Evolutionary conservation across 1,140 invertebrate species (phyloP), one percentile per base, ranked within the genome.

Genomic region (Cydia fagiglandana): DNA sequence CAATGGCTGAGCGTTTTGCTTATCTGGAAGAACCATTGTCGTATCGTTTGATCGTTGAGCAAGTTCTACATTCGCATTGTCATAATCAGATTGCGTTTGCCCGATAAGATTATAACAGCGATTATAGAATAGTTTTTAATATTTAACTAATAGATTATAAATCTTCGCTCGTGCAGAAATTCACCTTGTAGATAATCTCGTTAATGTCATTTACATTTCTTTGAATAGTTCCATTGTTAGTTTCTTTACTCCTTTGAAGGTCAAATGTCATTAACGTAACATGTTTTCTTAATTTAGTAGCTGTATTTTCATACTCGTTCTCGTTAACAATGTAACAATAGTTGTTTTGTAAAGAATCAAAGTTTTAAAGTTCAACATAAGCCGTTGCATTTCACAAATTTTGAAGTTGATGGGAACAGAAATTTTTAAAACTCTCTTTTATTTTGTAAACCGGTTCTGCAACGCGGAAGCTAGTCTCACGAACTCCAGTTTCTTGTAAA

Each of bases 391-490:
- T 68, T 30, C 41, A 78, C 64, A 64, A 61, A 73, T 80, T 80
- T 61, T 78, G 79, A 78, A 76, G 77, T 78, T 76, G 75, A 77
- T 73, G 66, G 64, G 64, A 70, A 64, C 66, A 34, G 38, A 68
- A 75, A 50, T 61, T 28, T 64, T 77, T 76, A 47, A 76, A 79
- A 41, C 47, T 70, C 64, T 75, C 77, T 78, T 79, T 80, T 80
- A 64, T 75, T 75, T 76, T 76, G 13, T 70, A 73, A 83, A 89
- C 86, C 86, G 86, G 87, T 87, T 84, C 73, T 77, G 79, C 81
- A 84, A 88, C 81, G 80, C 88, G 88, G 88, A 90, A 90, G 87
- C 76, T 77, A 82, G 78, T 87, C 86, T 75, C 83, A 86, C 87
- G 81, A 77, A 83, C 86, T 90, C 84, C 83, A 86, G 85, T 89